These are phyloP conservation scores for Leptinotarsa lineolata DNA, from an alignment of 1,140 invertebrate species.

Conservation along the genomic window DNA sequence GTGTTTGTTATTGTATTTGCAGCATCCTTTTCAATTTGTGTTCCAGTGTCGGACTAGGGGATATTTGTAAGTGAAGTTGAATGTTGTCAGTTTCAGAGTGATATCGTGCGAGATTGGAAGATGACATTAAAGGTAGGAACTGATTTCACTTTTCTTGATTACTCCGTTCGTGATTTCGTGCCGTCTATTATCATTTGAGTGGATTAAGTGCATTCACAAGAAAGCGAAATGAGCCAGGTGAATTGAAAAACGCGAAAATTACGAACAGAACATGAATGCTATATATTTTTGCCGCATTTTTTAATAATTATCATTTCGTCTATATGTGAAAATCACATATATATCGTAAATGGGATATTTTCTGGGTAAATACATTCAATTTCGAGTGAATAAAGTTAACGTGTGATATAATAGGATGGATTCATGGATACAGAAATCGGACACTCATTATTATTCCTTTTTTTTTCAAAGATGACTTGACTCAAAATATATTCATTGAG, in stretches of 20 bases:
- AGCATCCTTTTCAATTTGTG: constrained; percentile 29
- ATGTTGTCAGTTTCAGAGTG: constrained; percentile 11
- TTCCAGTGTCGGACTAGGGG: constrained; percentile 27
- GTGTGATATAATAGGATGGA: too few species aligned
- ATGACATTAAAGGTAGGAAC: constrained; percentile 25
- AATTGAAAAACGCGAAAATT: not conserved
- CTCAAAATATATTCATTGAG: too few species aligned
- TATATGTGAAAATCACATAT: too few species aligned
- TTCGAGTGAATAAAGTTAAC: too few species aligned
- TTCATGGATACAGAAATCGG: too few species aligned
- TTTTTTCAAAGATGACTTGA: too few species aligned
- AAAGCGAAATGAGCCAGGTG: not conserved
- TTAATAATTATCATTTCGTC: too few species aligned
- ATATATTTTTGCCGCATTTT: too few species aligned
- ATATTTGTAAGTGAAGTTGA: constrained; percentile 16
- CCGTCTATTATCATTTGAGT: not conserved
- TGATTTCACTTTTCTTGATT: constrained; percentile 8
- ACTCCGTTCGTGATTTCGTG: not conserved
- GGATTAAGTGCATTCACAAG: not conserved
- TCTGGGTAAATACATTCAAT: too few species aligned
- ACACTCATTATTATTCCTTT: too few species aligned
- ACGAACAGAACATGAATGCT: too few species aligned
- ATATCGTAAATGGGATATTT: too few species aligned
- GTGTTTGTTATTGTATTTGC: constrained; percentile 27
- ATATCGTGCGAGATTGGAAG: constrained; percentile 14